A percentile compares a stretch with the other conserved stretches of the same genome.
phyloP scores from a whole-genome alignment of 2,888 invertebrate genomes.

The Incurvaria masculella region DNA sequence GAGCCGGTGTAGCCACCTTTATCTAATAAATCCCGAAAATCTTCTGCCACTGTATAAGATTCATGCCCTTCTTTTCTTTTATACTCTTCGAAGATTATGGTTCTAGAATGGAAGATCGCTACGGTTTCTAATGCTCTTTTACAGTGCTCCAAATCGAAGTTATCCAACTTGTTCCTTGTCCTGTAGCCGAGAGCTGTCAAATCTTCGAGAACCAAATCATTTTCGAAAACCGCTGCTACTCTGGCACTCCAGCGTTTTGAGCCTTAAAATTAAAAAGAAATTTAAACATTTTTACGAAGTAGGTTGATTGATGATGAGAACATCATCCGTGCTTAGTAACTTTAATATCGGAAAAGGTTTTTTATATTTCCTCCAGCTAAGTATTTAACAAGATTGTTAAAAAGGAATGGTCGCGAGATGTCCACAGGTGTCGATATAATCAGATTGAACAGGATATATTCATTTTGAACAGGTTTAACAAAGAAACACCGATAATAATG shows the following conservation, averaged over 20 bases:
- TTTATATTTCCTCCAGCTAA: too few species aligned
- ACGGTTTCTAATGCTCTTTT: slow-evolving; percentile 40
- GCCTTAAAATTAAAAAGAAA: slow-evolving; percentile 22
- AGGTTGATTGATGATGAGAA: too few species aligned
- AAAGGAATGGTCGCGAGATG: too few species aligned
- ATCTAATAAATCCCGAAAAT: slow-evolving; percentile 25
- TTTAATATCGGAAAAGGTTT: too few species aligned
- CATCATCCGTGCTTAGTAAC: too few species aligned
- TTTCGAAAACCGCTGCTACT: slow-evolving; percentile 26
- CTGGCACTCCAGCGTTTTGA: slow-evolving; percentile 35
- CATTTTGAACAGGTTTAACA: too few species aligned
- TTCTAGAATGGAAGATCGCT: slow-evolving; percentile 50
- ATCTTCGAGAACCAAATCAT: slow-evolving; percentile 43
- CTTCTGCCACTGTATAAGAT: slow-evolving; percentile 29
- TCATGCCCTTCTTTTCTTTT: slow-evolving; percentile 7
- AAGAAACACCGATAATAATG: too few species aligned
- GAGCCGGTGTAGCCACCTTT: slow-evolving; percentile 28
- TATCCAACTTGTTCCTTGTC: slow-evolving; percentile 30
- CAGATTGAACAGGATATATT: too few species aligned
- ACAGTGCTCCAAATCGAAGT: slow-evolving; percentile 46
- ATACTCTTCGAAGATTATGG: slow-evolving; percentile 47
- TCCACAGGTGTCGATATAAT: too few species aligned
- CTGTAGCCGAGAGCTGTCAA: slow-evolving; percentile 31
- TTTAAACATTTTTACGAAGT: too few species aligned
- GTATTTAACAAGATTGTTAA: too few species aligned